Evolutionary conservation across 2,888 invertebrate species (phyloP).

Genomic region (Parnassius glacialis): DNA sequence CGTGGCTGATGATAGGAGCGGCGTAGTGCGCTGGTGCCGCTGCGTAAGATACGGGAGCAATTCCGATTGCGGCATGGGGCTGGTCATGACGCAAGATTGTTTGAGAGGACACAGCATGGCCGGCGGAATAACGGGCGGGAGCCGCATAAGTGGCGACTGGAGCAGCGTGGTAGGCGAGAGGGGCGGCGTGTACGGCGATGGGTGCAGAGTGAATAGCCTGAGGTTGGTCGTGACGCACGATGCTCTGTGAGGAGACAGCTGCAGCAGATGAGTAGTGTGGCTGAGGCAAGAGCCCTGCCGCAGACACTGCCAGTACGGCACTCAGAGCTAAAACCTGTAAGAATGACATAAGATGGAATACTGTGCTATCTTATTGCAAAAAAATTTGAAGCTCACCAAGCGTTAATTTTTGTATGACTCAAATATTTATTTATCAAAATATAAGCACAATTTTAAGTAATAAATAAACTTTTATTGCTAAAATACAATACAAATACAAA

Average conservation of each 20-base stretch:
- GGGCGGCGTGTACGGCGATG: slow-evolving; percentile 41
- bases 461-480: too few relatives aligned
- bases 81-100: slow-evolving; percentile 48
- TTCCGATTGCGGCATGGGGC: slow-evolving; percentile 38
- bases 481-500: too few relatives aligned
- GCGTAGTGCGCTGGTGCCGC: slow-evolving; percentile 39
- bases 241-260: slow-evolving; percentile 62
- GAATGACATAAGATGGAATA: not conserved
- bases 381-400: not conserved
- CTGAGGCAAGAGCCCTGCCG: slow-evolving; percentile 55
- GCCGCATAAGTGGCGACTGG: slow-evolving; percentile 29
- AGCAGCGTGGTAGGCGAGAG: slow-evolving; percentile 32
- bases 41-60: slow-evolving; percentile 42
- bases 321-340: slow-evolving; percentile 53
- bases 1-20: slow-evolving; percentile 38
- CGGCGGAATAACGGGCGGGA: slow-evolving; percentile 22
- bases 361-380: not conserved
- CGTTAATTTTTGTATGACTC: too few relatives aligned
- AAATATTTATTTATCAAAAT: too few relatives aligned
- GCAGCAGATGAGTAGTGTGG: slow-evolving; percentile 58
- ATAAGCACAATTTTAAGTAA: too few relatives aligned
- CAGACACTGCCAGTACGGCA: slow-evolving; percentile 53
- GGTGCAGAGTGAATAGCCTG: slow-evolving; percentile 35
- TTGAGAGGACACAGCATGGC: slow-evolving; percentile 30
- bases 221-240: slow-evolving; percentile 55